phyloP scores from a whole-genome alignment of 2,888 invertebrate species.

The Anthophora plumipes region DNA sequence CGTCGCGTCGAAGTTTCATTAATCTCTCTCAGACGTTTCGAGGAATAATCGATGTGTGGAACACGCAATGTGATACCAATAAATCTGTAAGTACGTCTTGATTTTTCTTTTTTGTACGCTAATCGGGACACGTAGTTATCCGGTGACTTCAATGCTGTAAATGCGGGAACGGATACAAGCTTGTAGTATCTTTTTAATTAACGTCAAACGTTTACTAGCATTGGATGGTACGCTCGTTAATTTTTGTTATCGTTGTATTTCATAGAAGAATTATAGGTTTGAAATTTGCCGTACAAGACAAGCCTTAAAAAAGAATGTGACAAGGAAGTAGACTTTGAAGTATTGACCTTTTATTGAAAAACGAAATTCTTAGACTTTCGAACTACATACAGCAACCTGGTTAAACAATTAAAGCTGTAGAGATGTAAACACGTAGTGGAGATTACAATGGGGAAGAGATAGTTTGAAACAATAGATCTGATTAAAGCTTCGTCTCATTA shows the following conservation, averaged over 20 bases:
- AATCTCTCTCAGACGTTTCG: slow-evolving; percentile 2
- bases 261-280: neutral
- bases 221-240: neutral
- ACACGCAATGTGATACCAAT: slow-evolving; percentile 15
- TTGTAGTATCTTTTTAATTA: neutral
- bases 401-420: neutral
- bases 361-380: neutral
- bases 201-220: neutral
- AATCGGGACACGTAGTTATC: neutral
- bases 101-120: neutral
- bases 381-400: neutral
- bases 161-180: neutral
- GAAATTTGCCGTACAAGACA: neutral
- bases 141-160: neutral
- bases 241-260: neutral
- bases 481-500: neutral
- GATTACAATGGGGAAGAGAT: neutral
- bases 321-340: neutral
- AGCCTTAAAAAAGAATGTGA: neutral
- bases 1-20: slow-evolving; percentile 13
- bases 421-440: neutral
- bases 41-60: neutral
- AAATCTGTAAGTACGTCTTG: slow-evolving; percentile 9
- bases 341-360: neutral
- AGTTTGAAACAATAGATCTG: neutral